Conservation (phyloP, 1,140 invertebrate genomes). For the Trachymyrmex septentrionalis region DNA sequence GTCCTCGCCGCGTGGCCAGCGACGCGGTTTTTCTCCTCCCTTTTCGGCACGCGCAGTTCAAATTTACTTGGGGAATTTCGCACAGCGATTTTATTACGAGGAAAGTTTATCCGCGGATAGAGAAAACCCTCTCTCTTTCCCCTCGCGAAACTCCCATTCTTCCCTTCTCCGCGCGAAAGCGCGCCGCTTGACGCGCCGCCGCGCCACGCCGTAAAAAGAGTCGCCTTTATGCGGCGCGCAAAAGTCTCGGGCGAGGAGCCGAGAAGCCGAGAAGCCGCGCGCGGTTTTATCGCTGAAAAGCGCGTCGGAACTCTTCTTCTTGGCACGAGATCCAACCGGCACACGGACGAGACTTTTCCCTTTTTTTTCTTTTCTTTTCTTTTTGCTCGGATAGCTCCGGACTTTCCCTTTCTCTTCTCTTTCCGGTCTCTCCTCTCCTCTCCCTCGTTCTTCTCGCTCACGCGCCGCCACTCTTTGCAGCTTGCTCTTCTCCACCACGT, state of each 20-base stretch:
- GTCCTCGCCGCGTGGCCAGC: conserved; percentile 40
- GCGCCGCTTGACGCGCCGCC: conserved; percentile 20
- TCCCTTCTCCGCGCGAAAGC: background rate
- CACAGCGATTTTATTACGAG: conserved; percentile 54
- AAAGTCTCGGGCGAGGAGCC: conserved; percentile 30
- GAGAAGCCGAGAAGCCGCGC: background rate
- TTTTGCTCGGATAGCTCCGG: conserved; percentile 42
- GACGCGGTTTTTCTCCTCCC: conserved; percentile 18
- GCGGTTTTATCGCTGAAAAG: conserved; percentile 55
- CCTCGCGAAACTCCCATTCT: background rate
- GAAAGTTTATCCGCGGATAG: conserved; percentile 40
- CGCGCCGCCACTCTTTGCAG: conserved; percentile 2
- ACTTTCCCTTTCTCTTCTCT: conserved; percentile 49
- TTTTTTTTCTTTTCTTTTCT: conserved; percentile 51
- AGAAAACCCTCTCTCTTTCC: conserved; percentile 6
- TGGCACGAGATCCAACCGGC: conserved; percentile 35
- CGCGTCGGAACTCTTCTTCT: conserved; percentile 43
- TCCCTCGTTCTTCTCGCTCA: background rate
- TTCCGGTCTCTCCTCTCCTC: background rate
- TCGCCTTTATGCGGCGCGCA: conserved; percentile 35
- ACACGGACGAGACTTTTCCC: conserved; percentile 4
- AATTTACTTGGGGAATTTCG: conserved; percentile 59
- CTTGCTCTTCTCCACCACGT: background rate
- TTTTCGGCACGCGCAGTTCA: conserved; percentile 35
- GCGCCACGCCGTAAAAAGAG: conserved; percentile 23